Evolutionary conservation across 2,888 invertebrate genomes (phyloP).

Genomic region (Lampropteryx suffumata): DNA sequence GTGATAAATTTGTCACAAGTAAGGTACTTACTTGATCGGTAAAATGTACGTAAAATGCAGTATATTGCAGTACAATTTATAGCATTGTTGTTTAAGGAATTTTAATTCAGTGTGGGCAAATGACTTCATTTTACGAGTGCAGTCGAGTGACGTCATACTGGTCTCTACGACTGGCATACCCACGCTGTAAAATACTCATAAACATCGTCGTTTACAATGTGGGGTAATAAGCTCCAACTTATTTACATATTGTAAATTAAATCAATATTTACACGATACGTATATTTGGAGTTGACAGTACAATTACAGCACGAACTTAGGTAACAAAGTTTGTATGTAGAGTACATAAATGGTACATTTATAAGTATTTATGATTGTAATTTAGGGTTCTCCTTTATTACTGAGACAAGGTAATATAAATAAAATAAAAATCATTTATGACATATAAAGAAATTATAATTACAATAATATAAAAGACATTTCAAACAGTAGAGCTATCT

Average conservation of each 20-base stretch:
- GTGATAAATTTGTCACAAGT: no score
- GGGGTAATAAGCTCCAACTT: slow-evolving; percentile 22
- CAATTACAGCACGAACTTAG: no score
- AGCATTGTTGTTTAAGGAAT: slow-evolving; percentile 18
- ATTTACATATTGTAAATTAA: background rate
- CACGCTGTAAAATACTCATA: slow-evolving; percentile 26
- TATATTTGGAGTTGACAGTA: no score
- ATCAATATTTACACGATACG: background rate
- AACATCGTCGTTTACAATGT: slow-evolving; percentile 27
- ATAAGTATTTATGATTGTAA: no score
- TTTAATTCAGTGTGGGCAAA: slow-evolving; percentile 23
- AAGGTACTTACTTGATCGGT: background rate
- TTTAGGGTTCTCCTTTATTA: no score
- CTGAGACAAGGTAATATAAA: background rate
- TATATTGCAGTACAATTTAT: slow-evolving; percentile 1
- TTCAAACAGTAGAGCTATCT: no score
- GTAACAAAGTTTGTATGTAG: no score
- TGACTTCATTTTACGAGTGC: slow-evolving; percentile 25
- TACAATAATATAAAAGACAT: no score
- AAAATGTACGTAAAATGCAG: slow-evolving; percentile 8
- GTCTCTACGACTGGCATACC: slow-evolving; percentile 9
- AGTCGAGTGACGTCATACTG: slow-evolving; percentile 24
- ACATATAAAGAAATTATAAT: no score
- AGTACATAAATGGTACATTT: no score
- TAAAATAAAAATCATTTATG: no score